Evolutionary conservation across 2,797 vertebrate species (phyloP).

Genomic region (Anolis apletophallus): DNA sequence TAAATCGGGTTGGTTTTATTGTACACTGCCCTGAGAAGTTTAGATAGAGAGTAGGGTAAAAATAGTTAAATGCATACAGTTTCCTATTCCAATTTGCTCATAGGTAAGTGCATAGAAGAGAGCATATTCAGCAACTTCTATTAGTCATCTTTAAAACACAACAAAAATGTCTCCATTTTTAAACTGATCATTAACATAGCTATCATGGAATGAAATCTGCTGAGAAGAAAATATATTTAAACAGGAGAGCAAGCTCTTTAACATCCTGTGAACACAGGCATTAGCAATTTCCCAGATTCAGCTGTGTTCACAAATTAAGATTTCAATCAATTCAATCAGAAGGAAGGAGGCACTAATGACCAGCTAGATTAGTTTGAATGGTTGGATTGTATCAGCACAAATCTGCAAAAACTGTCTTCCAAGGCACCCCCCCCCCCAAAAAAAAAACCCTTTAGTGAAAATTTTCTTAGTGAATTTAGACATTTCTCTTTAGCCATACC

Average conservation of each 20-base stretch:
- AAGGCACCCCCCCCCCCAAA: background rate
- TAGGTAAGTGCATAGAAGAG: too few relatives aligned
- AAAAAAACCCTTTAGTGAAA: conserved; percentile 28
- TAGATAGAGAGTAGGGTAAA: too few relatives aligned
- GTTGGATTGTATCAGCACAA: background rate
- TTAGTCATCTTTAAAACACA: too few relatives aligned
- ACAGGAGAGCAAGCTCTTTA: background rate
- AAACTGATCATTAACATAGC: too few relatives aligned
- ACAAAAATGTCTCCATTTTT: too few relatives aligned
- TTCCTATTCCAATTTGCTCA: too few relatives aligned
- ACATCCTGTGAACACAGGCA: background rate
- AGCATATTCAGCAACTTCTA: too few relatives aligned
- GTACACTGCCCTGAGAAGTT: too few relatives aligned
- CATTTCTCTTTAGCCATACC: conserved; percentile 59
- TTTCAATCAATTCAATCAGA: background rate
- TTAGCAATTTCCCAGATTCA: background rate
- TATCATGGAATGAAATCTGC: background rate
- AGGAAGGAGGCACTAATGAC: background rate
- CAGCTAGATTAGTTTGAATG: background rate
- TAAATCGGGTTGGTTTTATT: too few relatives aligned
- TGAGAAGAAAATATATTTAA: background rate
- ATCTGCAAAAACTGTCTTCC: background rate
- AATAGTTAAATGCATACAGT: too few relatives aligned
- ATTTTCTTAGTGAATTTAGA: conserved; percentile 51
- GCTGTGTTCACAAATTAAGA: background rate